Conservation (phyloP, 2,888 invertebrate species). For the Callimorpha dominula region DNA sequence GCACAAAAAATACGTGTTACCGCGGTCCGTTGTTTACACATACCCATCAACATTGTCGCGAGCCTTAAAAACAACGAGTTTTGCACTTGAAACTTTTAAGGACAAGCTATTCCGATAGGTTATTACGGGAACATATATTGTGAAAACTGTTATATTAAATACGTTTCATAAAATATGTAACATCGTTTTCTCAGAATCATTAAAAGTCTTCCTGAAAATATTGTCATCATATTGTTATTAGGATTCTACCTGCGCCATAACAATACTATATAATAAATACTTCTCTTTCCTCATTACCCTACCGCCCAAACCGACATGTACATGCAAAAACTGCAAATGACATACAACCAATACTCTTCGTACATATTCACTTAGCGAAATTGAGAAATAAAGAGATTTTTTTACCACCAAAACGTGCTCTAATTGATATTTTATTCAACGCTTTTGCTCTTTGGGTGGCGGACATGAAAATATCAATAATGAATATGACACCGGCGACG, state of each 20-base stretch:
- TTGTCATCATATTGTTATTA: conserved; percentile 34
- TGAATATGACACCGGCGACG: conserved; percentile 74
- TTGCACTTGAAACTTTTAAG: conserved; percentile 65
- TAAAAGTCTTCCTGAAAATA: conserved; percentile 28
- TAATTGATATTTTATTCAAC: conserved; percentile 85
- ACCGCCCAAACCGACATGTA: conserved; percentile 79
- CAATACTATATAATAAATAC: conserved; percentile 73
- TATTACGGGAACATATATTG: background rate
- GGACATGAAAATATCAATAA: conserved; percentile 75
- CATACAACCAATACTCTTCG: conserved; percentile 73
- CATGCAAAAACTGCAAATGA: conserved; percentile 82
- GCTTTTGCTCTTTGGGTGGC: conserved; percentile 82
- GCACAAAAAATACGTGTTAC: conserved; percentile 84
- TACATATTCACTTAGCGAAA: conserved; percentile 80
- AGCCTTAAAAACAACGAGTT: conserved; percentile 65
- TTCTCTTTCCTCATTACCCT: conserved; percentile 81
- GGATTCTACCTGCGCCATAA: conserved; percentile 57
- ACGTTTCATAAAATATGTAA: background rate
- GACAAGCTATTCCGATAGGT: conserved; percentile 50
- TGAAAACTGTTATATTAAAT: background rate
- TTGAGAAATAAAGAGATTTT: conserved; percentile 82
- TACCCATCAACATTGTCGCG: conserved; percentile 78
- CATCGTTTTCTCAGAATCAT: conserved; percentile 28
- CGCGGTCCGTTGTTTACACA: conserved; percentile 80
- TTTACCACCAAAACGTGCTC: conserved; percentile 76